Evolutionary conservation across 2,888 invertebrate species (phyloP).

Genomic region (Acanthacorydalis orientalis): DNA sequence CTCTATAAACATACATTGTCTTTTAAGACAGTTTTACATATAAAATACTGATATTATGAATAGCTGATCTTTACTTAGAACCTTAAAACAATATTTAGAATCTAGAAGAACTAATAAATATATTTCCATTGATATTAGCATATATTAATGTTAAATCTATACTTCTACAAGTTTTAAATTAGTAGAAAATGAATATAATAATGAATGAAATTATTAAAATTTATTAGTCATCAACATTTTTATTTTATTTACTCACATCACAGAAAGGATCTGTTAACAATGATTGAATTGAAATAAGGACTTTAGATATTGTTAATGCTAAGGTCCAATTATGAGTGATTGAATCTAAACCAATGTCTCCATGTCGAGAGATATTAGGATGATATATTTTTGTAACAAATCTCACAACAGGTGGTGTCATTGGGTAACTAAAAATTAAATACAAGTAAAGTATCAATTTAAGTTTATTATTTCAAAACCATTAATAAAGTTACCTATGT

Average conservation of each 20-base stretch:
- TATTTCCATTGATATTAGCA: no score
- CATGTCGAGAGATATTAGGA: slow-evolving; percentile 88
- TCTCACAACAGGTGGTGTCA: slow-evolving; percentile 79
- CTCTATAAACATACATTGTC: no score
- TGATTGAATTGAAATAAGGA: slow-evolving; percentile 75
- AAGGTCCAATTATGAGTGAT: slow-evolving; percentile 95
- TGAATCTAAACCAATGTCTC: slow-evolving; percentile 89
- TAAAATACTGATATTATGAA: no score
- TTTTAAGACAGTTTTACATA: no score
- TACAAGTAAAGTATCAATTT: not conserved
- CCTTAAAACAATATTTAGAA: no score
- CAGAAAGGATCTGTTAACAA: slow-evolving; percentile 81
- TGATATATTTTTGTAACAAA: slow-evolving; percentile 88
- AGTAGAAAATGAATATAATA: not conserved
- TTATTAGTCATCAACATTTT: not conserved
- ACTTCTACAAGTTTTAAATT: no score
- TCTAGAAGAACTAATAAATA: no score
- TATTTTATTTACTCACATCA: slow-evolving; percentile 36
- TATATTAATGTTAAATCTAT: no score
- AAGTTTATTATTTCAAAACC: no score
- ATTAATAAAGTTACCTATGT: slow-evolving; percentile 37
- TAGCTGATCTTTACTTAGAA: no score
- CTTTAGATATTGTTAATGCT: slow-evolving; percentile 78
- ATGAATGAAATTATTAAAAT: not conserved
- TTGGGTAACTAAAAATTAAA: slow-evolving; percentile 49